Evolutionary conservation across 2,888 invertebrate genomes (phyloP), one percentile per base, ranked within the genome.

Genomic region (Tinea trinotella): DNA sequence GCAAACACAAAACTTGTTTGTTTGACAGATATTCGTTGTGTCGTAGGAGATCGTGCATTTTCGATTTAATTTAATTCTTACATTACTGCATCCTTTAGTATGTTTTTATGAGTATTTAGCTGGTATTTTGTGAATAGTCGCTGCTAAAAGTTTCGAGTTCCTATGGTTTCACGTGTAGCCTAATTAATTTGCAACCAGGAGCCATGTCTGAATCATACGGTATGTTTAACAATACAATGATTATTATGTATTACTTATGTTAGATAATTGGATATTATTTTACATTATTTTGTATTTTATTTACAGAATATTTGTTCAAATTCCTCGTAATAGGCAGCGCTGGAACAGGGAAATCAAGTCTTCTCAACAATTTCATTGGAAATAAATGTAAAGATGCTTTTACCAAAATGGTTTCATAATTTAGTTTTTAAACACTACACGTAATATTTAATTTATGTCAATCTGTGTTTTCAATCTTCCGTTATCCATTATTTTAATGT

Each of bases 301-400:
- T 87, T 88, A 55, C 82, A 91, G 94, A 94, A 88, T 94, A 93
- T 70, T 85, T 94, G 59, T 94, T 94, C 77, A 94, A 94, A 86
- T 94, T 94, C 73, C 81, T 94, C 61, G 92, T 94, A 22, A 94
- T 94, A 71, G 94, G 94, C 58, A 93, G 92, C 84, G 94, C 94
- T 61, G 93, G 93, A 52, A 90, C 92, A 60, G 94, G 94, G 59
- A 94, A 94, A 76, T 94, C 94, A 53, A 94, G 94, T 67, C 88
- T 94, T 34, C 83, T 94, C 36, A 93, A 94, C 75, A 93, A 94
- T 74, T 94, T 94, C 67, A 93, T 94, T 66, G 93, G 94, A 75
- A 92, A 90, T 66, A 93, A 94, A 88, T 94, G 93, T 94, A 86
- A 90, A 92, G n/a, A n/a, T n/a, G n/a, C n/a, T n/a, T n/a, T n/a